These are phyloP conservation scores for Scytalopus superciliaris DNA, from an alignment of 2,113 vertebrate species.

Conservation along the genomic window DNA sequence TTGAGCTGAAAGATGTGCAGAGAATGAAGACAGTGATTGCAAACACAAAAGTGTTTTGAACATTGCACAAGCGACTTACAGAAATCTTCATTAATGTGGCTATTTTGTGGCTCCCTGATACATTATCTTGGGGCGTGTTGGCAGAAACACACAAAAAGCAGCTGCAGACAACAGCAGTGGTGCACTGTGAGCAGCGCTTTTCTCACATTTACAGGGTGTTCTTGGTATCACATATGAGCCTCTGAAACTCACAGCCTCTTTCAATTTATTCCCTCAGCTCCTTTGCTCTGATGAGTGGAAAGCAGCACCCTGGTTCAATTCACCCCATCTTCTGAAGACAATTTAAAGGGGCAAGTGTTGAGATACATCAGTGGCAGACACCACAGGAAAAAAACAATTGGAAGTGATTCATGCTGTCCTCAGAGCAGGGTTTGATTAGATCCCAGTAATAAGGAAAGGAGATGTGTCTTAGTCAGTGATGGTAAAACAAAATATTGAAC, in stretches of 20 bases:
- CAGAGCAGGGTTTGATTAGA: neutral
- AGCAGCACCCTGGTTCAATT: neutral
- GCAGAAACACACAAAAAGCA: neutral
- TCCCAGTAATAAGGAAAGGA: neutral
- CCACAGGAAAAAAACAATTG: neutral
- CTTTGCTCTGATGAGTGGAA: neutral
- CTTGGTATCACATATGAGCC: accelerated
- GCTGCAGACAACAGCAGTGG: neutral
- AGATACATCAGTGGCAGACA: neutral
- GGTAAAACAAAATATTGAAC: neutral
- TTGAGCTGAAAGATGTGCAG: neutral
- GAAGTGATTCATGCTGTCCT: slow-evolving; percentile 10
- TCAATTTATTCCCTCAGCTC: neutral
- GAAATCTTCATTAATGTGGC: neutral
- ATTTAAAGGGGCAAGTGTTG: neutral
- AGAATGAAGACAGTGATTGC: neutral
- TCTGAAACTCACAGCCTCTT: neutral
- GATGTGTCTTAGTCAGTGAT: neutral
- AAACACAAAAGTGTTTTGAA: neutral
- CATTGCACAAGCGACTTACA: neutral
- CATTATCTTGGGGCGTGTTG: neutral
- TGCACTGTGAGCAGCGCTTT: neutral
- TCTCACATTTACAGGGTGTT: neutral
- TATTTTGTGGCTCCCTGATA: neutral
- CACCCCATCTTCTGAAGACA: neutral